Evolutionary conservation across 2,113 vertebrate species (phyloP), one percentile per base, ranked within the genome.

Genomic region (Bubalus kerabau): DNA sequence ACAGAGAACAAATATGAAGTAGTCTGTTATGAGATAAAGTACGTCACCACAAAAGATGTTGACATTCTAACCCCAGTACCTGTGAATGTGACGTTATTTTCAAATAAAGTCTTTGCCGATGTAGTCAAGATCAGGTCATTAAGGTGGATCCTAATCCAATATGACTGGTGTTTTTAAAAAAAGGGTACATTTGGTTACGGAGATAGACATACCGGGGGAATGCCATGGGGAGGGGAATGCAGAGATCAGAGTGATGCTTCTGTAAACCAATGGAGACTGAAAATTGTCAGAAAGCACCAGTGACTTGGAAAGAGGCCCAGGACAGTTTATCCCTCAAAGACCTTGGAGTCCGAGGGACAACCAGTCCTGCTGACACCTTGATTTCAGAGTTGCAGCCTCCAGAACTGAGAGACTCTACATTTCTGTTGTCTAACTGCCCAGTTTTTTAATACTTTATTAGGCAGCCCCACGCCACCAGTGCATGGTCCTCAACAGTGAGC

Each of bases 401-500:
- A 28, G 32, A 32, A 13, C 3, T 28, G 23, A 7, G 8, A 74
- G 23, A 40, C 46, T 9, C 9, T 30, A 19, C 11, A 8, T 81
- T 60, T 15, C 26, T 50, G 2, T 13, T 40, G 71, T 4, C 13
- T 24, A 32, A 5, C 8, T 7, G 0, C 16, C 30, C 23, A 2
- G 13, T 15, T 50, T 10, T 52, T 52, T 10, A 74, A 6, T 28
- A 40, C 56, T 59, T 30, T 52, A 21, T 43, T 59, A 26, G 2
- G n/a, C 11, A 59, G 10, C 26, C 28, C 17, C 26, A 30, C 0
- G 12, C 67, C 6, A 59, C 14, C 17, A n/a, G 32, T 0, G 2
- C 24, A 4, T 23, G 12, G 28, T 26, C 43, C 52, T 62, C 19
- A 24, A 32, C 52, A 59, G 12, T 57, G 43, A 93, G 17, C 54